Base-by-base conservation (phyloP, 2,113 vertebrate genomes). In the Pseudorhombus dupliciocellatus region DNA sequence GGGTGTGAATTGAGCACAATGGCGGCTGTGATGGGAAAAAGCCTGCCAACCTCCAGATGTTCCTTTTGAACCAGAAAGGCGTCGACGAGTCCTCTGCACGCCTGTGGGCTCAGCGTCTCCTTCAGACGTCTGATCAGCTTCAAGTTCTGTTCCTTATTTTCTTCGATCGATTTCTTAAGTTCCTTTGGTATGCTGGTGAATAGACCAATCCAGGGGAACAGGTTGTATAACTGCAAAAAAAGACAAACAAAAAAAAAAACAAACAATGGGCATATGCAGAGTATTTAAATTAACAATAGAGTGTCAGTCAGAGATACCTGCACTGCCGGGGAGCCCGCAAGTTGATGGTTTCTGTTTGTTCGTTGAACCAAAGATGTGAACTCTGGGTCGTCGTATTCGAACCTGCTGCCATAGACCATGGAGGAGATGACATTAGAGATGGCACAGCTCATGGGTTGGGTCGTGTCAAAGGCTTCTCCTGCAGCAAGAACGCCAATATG, bases 361-460 rank as follows among this genome's bases (percentile, higher is more conserved):
- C 30, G 50, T 3, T 67, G 2, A 0, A 87, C 62, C 70, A 87
- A 3, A 1, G 61, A 42, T 3, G 26, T 72, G 16, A 88, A 88
- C 18, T 62, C 54, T 3, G 67, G 77, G 11, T 88, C 79, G 7
- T 77, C 67, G 3, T 90, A 88, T 11, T 80, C 81, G 67, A 90
- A 88, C 28, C 81, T 84, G 77, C 15, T 79, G 28, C 87, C 87
- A 5, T 86, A 90, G 1, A 86, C 67, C 25, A 88, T 55, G 26
- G 79, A 84, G 67, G 77, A 83, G 69, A 88, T 88, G 1, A 90
- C 75, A 12, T 90, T 88, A 4, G 86, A 78, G 7, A 64, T 25
- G 0, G 74, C 40, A 0, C 7, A 54, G 59, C 16, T 50, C 4
- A 73, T 0, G 0, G 31, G 8, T 2, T 28, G 15, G 2, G 15